Percentiles rank a stretch among this genome's conserved stretches.
These are phyloP conservation scores for Agonopterix subpropinquella DNA, from an alignment of 2,888 invertebrate genomes.

Conservation along the genomic window DNA sequence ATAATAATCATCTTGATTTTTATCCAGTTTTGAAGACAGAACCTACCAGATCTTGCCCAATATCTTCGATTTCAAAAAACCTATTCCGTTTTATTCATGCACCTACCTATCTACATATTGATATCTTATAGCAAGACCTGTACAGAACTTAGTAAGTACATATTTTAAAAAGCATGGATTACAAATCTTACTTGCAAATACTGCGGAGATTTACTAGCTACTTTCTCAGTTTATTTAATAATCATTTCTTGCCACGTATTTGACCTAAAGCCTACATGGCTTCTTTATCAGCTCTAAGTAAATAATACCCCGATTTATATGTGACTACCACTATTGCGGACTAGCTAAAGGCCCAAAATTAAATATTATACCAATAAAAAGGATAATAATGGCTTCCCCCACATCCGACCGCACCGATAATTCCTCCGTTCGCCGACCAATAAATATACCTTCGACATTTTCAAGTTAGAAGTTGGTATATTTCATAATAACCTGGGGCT, in stretches of 20 bases:
- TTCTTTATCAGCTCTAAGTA: constrained; percentile 24
- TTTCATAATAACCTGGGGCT: constrained; percentile 67
- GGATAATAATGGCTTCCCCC: constrained; percentile 68
- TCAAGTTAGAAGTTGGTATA: constrained; percentile 65
- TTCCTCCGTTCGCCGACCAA: constrained; percentile 55
- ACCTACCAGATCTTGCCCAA: no score
- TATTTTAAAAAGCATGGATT: no score
- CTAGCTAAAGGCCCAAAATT: constrained; percentile 66
- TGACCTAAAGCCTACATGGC: neutral
- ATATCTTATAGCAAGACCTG: no score
- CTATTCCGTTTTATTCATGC: no score
- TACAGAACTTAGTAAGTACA: no score
- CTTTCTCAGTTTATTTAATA: neutral
- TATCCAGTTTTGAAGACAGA: no score
- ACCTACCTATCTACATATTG: no score
- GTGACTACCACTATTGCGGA: constrained; percentile 39
- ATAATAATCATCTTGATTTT: no score
- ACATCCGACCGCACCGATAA: constrained; percentile 66
- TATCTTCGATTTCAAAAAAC: no score
- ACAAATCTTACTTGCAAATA: no score
- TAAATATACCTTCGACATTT: constrained; percentile 73
- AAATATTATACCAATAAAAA: constrained; percentile 76
- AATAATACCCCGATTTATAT: constrained; percentile 69
- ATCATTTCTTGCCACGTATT: constrained; percentile 2
- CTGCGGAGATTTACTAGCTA: no score